Conservation (phyloP, 2,797 vertebrate genomes). For the Knipowitschia caucasica region DNA sequence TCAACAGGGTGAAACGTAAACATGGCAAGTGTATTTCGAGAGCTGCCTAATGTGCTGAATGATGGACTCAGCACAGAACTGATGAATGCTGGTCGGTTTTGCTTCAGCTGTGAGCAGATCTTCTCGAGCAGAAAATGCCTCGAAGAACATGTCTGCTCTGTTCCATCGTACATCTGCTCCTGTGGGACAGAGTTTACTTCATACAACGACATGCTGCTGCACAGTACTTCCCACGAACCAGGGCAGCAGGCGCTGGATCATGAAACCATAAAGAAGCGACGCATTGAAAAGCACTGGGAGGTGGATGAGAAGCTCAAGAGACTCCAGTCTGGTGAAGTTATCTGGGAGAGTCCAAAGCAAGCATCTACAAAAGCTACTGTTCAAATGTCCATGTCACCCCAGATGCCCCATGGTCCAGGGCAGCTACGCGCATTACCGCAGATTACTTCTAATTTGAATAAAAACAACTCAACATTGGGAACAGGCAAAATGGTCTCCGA, state of each 20-base stretch:
- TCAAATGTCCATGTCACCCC: conserved; percentile 19
- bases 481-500: conserved; percentile 39
- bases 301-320: conserved; percentile 54
- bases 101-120: conserved; percentile 69
- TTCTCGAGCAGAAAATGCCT: conserved; percentile 55
- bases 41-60: conserved; percentile 17
- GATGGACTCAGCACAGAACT: conserved; percentile 21
- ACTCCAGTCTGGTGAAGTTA: conserved; percentile 49
- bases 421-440: conserved; percentile 8
- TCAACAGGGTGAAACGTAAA: conserved; percentile 2
- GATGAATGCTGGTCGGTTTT: conserved; percentile 47
- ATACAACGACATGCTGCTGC: conserved; percentile 62
- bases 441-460: conserved; percentile 1
- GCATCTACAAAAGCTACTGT: background rate
- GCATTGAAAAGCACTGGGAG: conserved; percentile 49
- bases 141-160: conserved; percentile 64
- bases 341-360: conserved; percentile 38
- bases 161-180: conserved; percentile 65
- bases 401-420: background rate
- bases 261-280: conserved; percentile 53
- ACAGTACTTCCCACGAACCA: conserved; percentile 62
- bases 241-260: conserved; percentile 64
- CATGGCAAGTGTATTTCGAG: conserved; percentile 38
- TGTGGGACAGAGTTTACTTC: conserved; percentile 67
- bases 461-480: conserved; percentile 19